Conservation (phyloP, 1,140 invertebrate genomes). For the Drosophila navojoa region DNA sequence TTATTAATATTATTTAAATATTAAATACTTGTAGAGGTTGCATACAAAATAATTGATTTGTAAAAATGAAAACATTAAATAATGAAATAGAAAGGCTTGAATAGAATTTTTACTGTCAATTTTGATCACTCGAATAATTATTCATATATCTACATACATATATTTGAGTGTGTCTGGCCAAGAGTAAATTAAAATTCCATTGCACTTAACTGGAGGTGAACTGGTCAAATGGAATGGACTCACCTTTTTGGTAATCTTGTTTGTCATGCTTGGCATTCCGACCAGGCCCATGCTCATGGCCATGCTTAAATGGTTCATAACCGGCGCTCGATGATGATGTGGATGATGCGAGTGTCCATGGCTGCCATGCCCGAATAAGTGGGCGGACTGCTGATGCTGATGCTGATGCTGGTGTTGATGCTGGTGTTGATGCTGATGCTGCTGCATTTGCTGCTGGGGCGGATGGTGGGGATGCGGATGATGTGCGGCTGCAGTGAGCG, state of each 20-base stretch:
- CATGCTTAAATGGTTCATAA: slow-evolving; percentile 78
- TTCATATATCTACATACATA: no score
- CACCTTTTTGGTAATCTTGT: slow-evolving; percentile 83
- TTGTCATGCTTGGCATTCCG: slow-evolving; percentile 77
- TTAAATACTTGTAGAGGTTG: no score
- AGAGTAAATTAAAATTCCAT: slow-evolving; percentile 6
- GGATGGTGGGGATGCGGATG: slow-evolving; percentile 74
- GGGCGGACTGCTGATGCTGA: slow-evolving; percentile 37
- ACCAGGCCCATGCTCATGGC: slow-evolving; percentile 81
- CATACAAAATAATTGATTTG: no score
- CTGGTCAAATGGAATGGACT: not conserved
- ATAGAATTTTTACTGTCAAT: no score
- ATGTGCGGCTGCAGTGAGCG: slow-evolving; percentile 81
- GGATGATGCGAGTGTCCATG: slow-evolving; percentile 65
- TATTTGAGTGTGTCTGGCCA: no score
- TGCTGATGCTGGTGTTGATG: slow-evolving; percentile 37
- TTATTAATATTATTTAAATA: no score
- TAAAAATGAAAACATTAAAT: no score
- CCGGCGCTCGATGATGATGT: slow-evolving; percentile 56
- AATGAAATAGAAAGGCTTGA: no score
- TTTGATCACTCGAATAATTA: no score
- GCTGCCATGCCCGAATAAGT: slow-evolving; percentile 49
- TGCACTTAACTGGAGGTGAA: not conserved
- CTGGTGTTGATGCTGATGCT: slow-evolving; percentile 4
- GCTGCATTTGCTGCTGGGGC: slow-evolving; percentile 40